Base-by-base conservation (phyloP, 2,113 vertebrate species). In the Pica pica region DNA sequence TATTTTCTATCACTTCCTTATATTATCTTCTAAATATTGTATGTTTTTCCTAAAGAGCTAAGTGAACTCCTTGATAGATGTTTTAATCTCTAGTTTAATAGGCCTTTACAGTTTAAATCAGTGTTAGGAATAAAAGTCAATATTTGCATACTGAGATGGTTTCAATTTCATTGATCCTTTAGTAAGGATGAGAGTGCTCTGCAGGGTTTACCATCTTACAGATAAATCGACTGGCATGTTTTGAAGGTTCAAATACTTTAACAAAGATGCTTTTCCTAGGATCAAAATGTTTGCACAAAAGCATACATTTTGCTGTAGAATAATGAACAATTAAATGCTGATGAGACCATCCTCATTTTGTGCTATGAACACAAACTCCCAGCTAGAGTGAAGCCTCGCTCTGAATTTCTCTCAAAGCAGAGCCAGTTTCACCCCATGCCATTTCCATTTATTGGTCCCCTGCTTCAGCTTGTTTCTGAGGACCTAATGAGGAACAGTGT, bases 81-180 rank as follows among this genome's bases (percentile, higher is more conserved):
- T 47, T 96, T 88, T 90, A 64, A 92, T 95, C 65, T 87, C 71
- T 81, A 14, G 56, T 83, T 94, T 86, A 94, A 68, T 42, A 83
- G 50, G n/a, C 18, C 60, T 84, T 74, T 81, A 65, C 64, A 46
- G 44, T 56, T 93, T 81, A 92, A 95, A 95, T 81, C 68, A 10
- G 28, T 75, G 76, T 81, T 63, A 74, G 56, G 56, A 91, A 88
- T 83, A 68, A 49, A 90, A 80, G 63, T 86, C 88, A 94, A 90
- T 92, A 71, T 23, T 75, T 5, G 1, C 88, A 84, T 61, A 68
- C 68, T 67, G 76, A 92, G 39, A 23, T 39, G 70, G 35, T 35
- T 93, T 65, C 59, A 52, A 71, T 93, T 83, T 67, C 60, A 93
- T 86, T 59, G 88, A 94, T 79, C 87, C 67, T 74, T 92, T 71